A percentile compares a stretch with the other conserved stretches of the same genome.
These are phyloP conservation scores for Meriones unguiculatus DNA, from an alignment of 2,113 vertebrate species.

Conservation along the genomic window DNA sequence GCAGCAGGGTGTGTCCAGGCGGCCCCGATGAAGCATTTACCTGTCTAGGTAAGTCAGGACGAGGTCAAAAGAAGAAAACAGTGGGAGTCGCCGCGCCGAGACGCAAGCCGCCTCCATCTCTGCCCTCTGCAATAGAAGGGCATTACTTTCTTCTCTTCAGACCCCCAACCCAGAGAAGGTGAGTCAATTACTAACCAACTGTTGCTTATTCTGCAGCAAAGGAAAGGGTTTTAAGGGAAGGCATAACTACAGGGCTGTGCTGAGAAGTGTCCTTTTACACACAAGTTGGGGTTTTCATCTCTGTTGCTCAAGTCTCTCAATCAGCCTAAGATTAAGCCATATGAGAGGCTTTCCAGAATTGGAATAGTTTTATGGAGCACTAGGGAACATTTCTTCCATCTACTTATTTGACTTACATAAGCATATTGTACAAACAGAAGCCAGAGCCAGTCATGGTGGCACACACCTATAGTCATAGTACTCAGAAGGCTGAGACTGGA, in stretches of 20 bases:
- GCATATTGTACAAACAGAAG: not conserved
- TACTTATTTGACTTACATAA: not conserved
- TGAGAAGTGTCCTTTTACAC: not conserved
- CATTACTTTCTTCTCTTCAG: slow-evolving; percentile 37
- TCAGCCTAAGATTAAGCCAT: not conserved
- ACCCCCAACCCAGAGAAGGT: slow-evolving; percentile 57
- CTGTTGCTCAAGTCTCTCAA: not conserved
- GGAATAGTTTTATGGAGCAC: not conserved
- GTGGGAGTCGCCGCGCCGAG: not conserved
- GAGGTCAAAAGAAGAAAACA: slow-evolving; percentile 73
- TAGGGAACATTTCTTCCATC: not conserved
- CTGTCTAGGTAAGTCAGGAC: slow-evolving; percentile 83
- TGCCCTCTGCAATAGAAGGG: slow-evolving; percentile 57
- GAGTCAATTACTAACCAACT: slow-evolving; percentile 84
- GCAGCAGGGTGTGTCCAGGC: slow-evolving; percentile 65
- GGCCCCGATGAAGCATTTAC: slow-evolving; percentile 75
- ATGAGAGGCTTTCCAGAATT: not conserved
- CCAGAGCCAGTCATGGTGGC: not conserved
- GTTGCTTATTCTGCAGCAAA: slow-evolving; percentile 77
- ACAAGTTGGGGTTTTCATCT: not conserved
- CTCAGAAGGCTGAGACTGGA: not conserved
- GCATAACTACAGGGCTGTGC: not conserved
- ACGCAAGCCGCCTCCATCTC: slow-evolving; percentile 47
- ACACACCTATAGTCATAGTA: not conserved
- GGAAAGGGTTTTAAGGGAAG: slow-evolving; percentile 10